Evolutionary conservation across 2,113 vertebrate species (phyloP), one percentile per base, ranked within the genome.

Genomic region (Psephotus haematonotus): DNA sequence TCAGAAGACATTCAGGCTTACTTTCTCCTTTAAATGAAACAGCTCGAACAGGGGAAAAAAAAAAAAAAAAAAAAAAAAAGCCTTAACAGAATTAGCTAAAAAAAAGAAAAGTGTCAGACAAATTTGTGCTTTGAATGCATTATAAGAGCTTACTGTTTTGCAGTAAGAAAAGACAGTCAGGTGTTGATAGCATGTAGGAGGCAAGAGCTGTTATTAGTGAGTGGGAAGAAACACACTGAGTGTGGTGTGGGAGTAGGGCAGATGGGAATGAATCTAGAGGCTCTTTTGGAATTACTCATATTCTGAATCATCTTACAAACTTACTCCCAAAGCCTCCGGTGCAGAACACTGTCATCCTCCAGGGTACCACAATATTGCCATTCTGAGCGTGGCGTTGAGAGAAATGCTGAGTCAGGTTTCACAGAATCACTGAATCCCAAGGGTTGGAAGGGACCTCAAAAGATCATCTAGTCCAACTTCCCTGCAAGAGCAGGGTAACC

Each of bases 21-120:
- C 91, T 93, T 83, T 76, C 41, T 92, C 46, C n/a, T 67, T 77
- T 62, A 72, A 81, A 85, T 55, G 89, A 57, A 95, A 55, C 43
- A 63, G 74, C 44, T 89, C 25, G 11, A 82, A 50, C 6, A 43
- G 37, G 17, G 4, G 3, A 22, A 77, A 41, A 17, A n/a, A 11
- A 43, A 11, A 43, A 23, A 43, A 43, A 80, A 11, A 43, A 7
- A 37, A 23, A 39, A 43, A 80, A 41, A 19, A n/a, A 13, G 3
- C 29, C 83, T 53, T 79, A 84, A 63, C 65, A 94, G 75, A 96
- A 97, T 96, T 93, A 96, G 41, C 69, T 96, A 94, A 96, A 95
- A 87, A 95, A 96, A 88, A 95, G 96, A 93, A 97, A 93, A 84
- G 95, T 94, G 95, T 94, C 96, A 97, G 97, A 97, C 94, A 91